phyloP scores from a whole-genome alignment of 2,113 vertebrate genomes.

The Cheirogaleus medius region DNA sequence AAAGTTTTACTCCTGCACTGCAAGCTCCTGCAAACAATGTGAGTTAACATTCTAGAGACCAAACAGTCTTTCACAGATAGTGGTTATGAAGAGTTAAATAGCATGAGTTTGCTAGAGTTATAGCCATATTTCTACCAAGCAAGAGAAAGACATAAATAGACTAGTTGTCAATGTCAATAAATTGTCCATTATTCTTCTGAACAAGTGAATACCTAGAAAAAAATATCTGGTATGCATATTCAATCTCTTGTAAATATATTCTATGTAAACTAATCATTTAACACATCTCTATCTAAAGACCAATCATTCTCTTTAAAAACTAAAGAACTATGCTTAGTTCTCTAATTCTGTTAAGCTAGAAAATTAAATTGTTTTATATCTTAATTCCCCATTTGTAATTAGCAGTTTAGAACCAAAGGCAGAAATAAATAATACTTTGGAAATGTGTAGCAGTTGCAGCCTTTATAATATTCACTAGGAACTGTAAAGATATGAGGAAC shows the following conservation, averaged over 20 bases:
- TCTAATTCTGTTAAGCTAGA: constrained; percentile 43
- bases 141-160: not conserved
- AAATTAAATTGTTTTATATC: constrained; percentile 44
- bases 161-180: too few relatives aligned
- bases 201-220: constrained; percentile 25
- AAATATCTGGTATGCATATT: not conserved
- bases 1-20: constrained; percentile 22
- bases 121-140: not conserved
- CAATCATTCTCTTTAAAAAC: constrained; percentile 20
- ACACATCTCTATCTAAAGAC: constrained; percentile 23
- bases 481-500: not conserved
- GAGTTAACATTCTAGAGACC: constrained; percentile 48
- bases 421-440: constrained; percentile 10
- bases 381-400: constrained; percentile 43
- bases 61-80: constrained; percentile 37
- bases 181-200: constrained; percentile 22
- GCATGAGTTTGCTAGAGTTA: not conserved
- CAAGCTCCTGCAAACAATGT: constrained; percentile 36
- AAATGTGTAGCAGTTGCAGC: not conserved
- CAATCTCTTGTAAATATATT: not conserved
- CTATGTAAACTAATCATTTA: constrained; percentile 27
- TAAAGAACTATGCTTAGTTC: not conserved
- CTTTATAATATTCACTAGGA: not conserved
- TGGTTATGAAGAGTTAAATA: constrained; percentile 16
- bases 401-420: not conserved